These are phyloP conservation scores for Mnemiopsis leidyi DNA, from an alignment of 37 sponge, comb jelly and placozoan species.

Conservation along the genomic window DNA sequence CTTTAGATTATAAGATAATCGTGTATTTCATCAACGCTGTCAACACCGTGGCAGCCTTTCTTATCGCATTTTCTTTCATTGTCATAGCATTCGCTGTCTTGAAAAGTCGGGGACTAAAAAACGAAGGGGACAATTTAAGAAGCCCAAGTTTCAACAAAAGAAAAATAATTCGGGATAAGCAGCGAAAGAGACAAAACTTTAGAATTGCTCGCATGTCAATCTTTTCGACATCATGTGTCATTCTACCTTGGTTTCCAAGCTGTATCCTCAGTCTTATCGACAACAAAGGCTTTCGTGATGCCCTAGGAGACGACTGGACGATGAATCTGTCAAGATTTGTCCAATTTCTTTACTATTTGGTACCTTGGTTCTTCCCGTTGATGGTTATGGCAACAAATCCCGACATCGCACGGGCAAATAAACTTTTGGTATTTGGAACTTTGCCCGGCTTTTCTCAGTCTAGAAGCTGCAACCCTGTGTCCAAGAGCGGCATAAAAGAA, in stretches of 20 bases:
- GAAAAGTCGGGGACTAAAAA: background rate
- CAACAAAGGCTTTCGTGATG: background rate
- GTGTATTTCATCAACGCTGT: background rate
- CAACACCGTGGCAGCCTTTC: background rate
- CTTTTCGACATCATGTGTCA: background rate
- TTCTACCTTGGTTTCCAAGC: constrained; percentile 24
- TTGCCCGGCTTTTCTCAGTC: background rate
- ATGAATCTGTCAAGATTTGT: background rate
- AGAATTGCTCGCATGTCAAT: constrained; percentile 8
- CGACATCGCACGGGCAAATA: background rate
- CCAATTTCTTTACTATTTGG: background rate
- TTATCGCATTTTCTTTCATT: background rate
- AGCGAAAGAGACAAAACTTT: background rate
- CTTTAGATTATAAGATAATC: constrained; percentile 4
- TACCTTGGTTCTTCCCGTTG: constrained; percentile 17
- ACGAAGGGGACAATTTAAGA: background rate
- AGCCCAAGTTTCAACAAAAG: background rate
- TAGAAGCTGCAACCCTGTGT: background rate
- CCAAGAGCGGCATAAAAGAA: too few relatives aligned
- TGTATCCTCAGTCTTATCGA: background rate
- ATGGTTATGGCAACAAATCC: background rate
- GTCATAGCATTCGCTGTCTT: background rate
- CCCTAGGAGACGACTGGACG: background rate
- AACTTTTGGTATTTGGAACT: background rate
- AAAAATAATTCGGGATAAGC: background rate